Base-by-base conservation (phyloP, 2,888 invertebrate species). In the Drosophila birchii region DNA sequence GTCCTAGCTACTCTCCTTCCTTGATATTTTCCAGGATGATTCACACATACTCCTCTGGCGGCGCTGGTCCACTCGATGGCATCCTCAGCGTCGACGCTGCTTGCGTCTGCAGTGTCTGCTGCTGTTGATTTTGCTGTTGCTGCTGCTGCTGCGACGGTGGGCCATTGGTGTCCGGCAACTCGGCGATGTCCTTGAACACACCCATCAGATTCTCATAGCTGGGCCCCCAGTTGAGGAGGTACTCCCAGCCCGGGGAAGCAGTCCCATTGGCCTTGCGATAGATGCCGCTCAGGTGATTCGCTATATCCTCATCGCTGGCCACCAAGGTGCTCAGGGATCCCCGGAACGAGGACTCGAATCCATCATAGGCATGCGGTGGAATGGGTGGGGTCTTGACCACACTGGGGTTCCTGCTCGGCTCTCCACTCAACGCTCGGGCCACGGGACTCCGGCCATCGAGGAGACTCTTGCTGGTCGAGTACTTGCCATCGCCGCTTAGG, bases 111-210 rank as follows among this genome's bases (percentile, higher is more conserved):
- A 96, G 95, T 78, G 86, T 45, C n/a, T 95, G 23, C 78, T 96
- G 26, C 47, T 29, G 45, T 5, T 45, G 43, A 18, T 95, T 94
- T 77, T 96, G 95, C 78, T 96, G 94, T 90, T 96, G 95, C 90
- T 96, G 95, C 82, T 96, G 94, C 72, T 95, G 94, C 77, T 96
- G 95, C 78, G 96, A 94, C 83, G 96, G 94, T 73, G 95, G 95
- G 81, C 95, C 95, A 26, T 95, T 95, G 54, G 95, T 94, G 91
- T 98, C 98, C 5, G 98, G 98, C 82, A 98, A 93, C 93, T 98
- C 97, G 51, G 98, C 98, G 88, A 98, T 98, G 93, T 98, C 98
- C 93, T 97, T 98, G 91, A 98, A 98, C 55, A 98, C 98, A 32
- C 98, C 98, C 76, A 98, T 97, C 91, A 98, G 94, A 92, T 97